Evolutionary conservation across 2,113 vertebrate genomes (phyloP).

Genomic region (Pristiophorus japonicus): DNA sequence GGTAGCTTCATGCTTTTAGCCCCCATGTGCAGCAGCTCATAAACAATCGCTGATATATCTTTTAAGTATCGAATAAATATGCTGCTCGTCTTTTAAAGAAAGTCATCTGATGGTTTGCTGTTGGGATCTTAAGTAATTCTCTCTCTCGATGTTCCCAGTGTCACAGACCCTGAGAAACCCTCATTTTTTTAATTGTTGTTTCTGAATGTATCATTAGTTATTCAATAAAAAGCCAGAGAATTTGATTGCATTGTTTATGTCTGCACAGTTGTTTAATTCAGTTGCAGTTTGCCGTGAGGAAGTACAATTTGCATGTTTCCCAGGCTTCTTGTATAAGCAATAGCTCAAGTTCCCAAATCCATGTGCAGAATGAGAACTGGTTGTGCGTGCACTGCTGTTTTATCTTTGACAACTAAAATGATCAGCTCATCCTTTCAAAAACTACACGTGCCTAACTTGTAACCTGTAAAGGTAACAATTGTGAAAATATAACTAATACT

Average conservation of each 20-base stretch:
- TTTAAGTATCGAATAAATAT: slow-evolving; percentile 77
- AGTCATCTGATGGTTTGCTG: slow-evolving; percentile 57
- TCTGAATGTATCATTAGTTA: slow-evolving; percentile 58
- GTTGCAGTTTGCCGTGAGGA: slow-evolving; percentile 59
- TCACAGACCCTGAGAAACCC: slow-evolving; percentile 59
- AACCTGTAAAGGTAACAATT: not conserved
- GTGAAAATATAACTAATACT: not conserved
- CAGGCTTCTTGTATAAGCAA: slow-evolving; percentile 54
- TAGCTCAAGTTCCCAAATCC: slow-evolving; percentile 42
- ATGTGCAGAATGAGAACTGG: not conserved
- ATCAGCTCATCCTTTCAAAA: not conserved
- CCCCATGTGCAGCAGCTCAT: slow-evolving; percentile 86
- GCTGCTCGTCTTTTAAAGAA: slow-evolving; percentile 77
- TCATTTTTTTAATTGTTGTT: slow-evolving; percentile 48
- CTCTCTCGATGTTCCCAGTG: slow-evolving; percentile 56
- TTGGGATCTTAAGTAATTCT: slow-evolving; percentile 60
- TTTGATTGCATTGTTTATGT: slow-evolving; percentile 66
- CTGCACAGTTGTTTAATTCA: slow-evolving; percentile 59
- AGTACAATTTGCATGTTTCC: slow-evolving; percentile 62
- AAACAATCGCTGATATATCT: slow-evolving; percentile 72
- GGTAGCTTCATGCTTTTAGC: slow-evolving; percentile 86
- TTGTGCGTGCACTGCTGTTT: not conserved
- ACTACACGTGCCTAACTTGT: no score
- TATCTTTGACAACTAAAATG: not conserved
- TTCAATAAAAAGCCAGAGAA: slow-evolving; percentile 57